These are phyloP conservation scores for Heteromormyrus szaboi DNA, from an alignment of 2,797 vertebrate genomes.

Conservation along the genomic window DNA sequence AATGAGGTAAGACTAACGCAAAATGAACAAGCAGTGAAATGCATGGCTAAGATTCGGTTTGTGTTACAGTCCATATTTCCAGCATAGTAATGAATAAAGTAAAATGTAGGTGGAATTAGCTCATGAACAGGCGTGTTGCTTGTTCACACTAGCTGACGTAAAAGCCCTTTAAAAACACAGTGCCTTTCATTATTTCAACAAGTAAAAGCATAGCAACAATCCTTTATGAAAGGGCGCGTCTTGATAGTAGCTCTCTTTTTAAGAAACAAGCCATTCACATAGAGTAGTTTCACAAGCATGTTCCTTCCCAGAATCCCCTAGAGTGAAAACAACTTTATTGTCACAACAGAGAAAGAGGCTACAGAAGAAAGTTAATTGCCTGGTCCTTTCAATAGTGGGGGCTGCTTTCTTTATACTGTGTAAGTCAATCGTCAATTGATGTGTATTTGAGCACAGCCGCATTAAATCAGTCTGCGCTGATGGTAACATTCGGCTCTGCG, in stretches of 20 bases:
- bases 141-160: neutral
- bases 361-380: neutral
- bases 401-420: neutral
- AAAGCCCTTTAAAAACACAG: neutral
- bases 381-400: neutral
- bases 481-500: neutral
- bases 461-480: neutral
- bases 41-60: neutral
- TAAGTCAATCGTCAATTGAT: neutral
- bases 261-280: neutral
- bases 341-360: conserved; percentile 1
- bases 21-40: neutral
- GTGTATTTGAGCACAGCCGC: neutral
- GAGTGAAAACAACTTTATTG: conserved; percentile 14
- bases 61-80: neutral
- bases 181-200: neutral
- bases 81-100: neutral
- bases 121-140: neutral
- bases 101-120: neutral
- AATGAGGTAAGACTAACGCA: neutral
- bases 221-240: neutral
- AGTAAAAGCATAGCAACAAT: neutral
- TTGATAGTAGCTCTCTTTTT: neutral
- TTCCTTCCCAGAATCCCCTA: neutral
- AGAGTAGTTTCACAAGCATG: neutral